Percentiles rank a stretch among this genome's conserved stretches.
phyloP scores from a whole-genome alignment of 2,113 vertebrate genomes.

The Caretta caretta region DNA sequence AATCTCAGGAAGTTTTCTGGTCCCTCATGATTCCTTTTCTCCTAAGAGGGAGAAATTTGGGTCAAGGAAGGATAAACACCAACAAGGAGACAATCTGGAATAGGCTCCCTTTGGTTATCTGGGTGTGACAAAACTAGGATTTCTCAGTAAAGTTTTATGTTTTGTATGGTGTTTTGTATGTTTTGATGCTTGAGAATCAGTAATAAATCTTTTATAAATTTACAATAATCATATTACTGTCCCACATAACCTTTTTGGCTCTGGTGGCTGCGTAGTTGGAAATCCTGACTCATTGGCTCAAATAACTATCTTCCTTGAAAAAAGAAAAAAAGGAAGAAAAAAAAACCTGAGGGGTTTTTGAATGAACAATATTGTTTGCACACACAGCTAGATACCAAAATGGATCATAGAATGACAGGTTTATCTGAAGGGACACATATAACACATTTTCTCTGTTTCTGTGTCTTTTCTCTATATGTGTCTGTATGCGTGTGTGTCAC shows the following conservation, averaged over 20 bases:
- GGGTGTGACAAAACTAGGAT: background rate
- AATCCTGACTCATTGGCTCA: background rate
- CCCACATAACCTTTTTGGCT: background rate
- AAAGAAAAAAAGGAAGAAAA: background rate
- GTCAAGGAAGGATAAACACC: background rate
- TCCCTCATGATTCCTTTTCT: background rate
- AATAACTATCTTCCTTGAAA: background rate
- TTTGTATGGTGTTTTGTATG: background rate
- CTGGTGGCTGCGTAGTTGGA: background rate
- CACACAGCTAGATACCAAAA: background rate
- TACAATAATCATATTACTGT: background rate
- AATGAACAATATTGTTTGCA: background rate
- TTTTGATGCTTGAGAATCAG: background rate
- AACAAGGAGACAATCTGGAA: background rate
- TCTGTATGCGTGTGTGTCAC: accelerated
- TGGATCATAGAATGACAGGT: background rate
- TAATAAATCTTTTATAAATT: background rate
- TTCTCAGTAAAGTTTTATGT: background rate
- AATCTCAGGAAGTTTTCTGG: background rate
- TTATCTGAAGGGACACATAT: background rate
- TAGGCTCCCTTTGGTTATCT: background rate
- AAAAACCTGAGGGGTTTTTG: background rate
- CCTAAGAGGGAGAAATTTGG: background rate
- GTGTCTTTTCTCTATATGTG: background rate
- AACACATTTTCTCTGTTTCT: background rate